A percentile compares a stretch with the other conserved stretches of the same genome.
phyloP scores from a whole-genome alignment of 2,888 invertebrate species.

The Acanthoscelides obtectus region DNA sequence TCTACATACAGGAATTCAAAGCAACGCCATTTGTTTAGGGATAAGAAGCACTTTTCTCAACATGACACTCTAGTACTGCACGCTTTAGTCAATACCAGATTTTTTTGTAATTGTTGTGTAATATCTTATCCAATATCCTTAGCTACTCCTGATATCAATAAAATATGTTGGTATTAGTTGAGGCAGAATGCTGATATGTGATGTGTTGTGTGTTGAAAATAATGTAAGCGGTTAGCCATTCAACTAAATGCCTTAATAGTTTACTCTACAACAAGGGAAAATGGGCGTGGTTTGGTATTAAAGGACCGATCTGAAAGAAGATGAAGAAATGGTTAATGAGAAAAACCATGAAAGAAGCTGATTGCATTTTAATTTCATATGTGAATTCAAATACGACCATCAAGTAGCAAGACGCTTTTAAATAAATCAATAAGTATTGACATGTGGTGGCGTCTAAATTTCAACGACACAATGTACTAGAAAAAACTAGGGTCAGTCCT shows the following conservation, averaged over 20 bases:
- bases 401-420: too few species aligned
- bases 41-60: too few species aligned
- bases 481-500: too few species aligned
- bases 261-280: constrained; percentile 54
- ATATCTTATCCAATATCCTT: background rate
- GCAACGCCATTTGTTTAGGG: too few species aligned
- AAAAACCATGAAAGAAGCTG: background rate
- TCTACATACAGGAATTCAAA: too few species aligned
- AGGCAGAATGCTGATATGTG: background rate
- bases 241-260: constrained; percentile 5
- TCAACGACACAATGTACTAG: too few species aligned
- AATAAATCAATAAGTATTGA: too few species aligned
- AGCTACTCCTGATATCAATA: background rate
- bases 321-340: constrained; percentile 9
- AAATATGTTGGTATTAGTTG: background rate
- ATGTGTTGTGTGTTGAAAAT: background rate
- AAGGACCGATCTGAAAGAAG: constrained; percentile 56
- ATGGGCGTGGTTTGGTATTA: constrained; percentile 58
- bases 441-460: too few species aligned
- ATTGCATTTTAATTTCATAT: background rate
- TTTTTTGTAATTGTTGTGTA: too few species aligned
- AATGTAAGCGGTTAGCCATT: constrained; percentile 21
- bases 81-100: too few species aligned
- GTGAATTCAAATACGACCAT: too few species aligned
- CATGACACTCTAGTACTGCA: too few species aligned